Base-by-base conservation (phyloP, 2,888 invertebrate species). In the Phasia obesa region DNA sequence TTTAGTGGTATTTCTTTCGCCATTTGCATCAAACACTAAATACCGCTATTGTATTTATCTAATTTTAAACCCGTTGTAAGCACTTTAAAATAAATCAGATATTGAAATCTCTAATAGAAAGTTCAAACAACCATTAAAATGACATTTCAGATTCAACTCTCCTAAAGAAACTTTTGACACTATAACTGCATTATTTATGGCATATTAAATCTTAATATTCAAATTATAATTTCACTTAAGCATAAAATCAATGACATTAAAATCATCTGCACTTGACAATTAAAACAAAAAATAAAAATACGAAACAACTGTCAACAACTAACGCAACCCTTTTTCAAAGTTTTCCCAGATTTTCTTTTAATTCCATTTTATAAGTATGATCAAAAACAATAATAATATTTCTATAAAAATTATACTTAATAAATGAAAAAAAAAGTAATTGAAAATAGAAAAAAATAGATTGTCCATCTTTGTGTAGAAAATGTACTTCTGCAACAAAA, bases 211-310 rank as follows among this genome's bases (percentile, higher is more conserved):
- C 62, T 59, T 82, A 57, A 73, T 67, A 81, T 57, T 73, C 47
- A 49, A 81, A 60, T 67, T 77, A 47, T 42, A 73, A 60, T 38
- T 77, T 67, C 65, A 73, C 44, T 74, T 65, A 53, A 78, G 69
- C 74, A 78, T 69, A 64, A 78, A 78, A 82, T 70, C 82, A 78
- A 82, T 82, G 82, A 70, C 78, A 74, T 75, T 82, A 64, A 27
- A 77, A 60, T 47, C 38, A 25, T 42, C 35, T 35, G 35, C 44
- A 65, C 17, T 73, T 64, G 35, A 74, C 53, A 47, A 35, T n/a
- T n/a, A n/a, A n/a, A n/a, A n/a, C n/a, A n/a, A 23, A 53, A 55
- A 23, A 47, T 17, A 55, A 55, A 55, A 69, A 15, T n/a, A 5
- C 2, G 35, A 55, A 74, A 35, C 53, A 25, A 59, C 47, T 64